phyloP scores from a whole-genome alignment of 2,113 vertebrate genomes.

The Macrotis lagotis region DNA sequence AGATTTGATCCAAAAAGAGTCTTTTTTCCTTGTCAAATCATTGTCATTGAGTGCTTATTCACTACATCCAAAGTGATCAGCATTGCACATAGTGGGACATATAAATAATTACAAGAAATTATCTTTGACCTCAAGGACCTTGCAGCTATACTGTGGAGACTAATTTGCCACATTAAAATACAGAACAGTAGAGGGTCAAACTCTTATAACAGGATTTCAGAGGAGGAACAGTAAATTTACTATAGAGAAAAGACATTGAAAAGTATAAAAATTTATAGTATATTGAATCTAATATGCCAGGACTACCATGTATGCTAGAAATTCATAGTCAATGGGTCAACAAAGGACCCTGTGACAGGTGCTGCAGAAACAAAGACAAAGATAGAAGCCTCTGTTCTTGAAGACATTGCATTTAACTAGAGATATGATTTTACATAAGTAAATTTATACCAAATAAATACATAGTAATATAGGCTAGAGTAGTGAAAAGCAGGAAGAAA shows the following conservation, averaged over 20 bases:
- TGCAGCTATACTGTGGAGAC: background rate
- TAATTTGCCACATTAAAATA: background rate
- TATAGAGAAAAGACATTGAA: background rate
- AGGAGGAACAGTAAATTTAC: background rate
- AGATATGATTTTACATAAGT: background rate
- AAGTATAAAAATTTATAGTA: background rate
- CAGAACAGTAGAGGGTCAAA: background rate
- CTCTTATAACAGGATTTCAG: background rate
- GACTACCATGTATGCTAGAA: background rate
- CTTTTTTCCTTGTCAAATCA: background rate
- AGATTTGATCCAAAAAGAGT: background rate
- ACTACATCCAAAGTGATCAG: background rate
- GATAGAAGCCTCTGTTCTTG: background rate
- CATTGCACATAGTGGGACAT: background rate
- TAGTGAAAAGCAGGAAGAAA: background rate
- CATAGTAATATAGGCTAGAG: background rate
- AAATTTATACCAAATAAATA: background rate
- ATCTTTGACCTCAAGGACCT: background rate
- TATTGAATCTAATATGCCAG: background rate
- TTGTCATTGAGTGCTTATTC: background rate
- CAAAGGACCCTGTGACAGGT: background rate
- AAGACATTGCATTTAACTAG: background rate
- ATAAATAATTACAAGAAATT: background rate
- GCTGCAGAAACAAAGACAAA: background rate
- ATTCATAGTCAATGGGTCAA: background rate